A percentile compares a stretch with the other conserved stretches of the same genome.
These are phyloP conservation scores for Amphipyra berbera DNA, from an alignment of 2,888 invertebrate species.

Conservation along the genomic window DNA sequence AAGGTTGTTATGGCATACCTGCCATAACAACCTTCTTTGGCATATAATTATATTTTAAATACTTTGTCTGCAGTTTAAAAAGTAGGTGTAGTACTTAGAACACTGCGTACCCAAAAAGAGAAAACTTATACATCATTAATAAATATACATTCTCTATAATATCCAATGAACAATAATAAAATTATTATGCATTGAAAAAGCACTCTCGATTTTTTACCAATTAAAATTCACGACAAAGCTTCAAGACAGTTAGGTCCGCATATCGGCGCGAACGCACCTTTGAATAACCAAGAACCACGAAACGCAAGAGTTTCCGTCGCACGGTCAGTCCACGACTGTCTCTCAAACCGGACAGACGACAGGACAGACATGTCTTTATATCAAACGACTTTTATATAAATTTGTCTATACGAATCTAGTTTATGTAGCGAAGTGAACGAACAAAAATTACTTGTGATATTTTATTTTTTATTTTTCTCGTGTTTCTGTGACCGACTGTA, in stretches of 20 bases:
- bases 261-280: conserved; percentile 79
- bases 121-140: background rate
- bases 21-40: no score
- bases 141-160: conserved; percentile 21
- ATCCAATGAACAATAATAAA: conserved; percentile 49
- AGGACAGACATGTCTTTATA: conserved; percentile 73
- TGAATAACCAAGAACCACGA: conserved; percentile 78
- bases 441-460: conserved; percentile 41
- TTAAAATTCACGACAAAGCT: conserved; percentile 83
- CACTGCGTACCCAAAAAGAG: background rate
- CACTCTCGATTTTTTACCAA: conserved; percentile 84
- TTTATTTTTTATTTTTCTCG: conserved; percentile 44
- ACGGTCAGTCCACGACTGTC: conserved; percentile 86
- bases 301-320: conserved; percentile 76
- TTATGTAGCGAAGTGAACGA: conserved; percentile 63
- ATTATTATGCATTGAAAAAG: conserved; percentile 59
- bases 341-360: conserved; percentile 81
- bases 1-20: no score
- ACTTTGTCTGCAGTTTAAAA: no score
- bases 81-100: no score
- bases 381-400: conserved; percentile 63
- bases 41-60: no score
- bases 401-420: conserved; percentile 62
- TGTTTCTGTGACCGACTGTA: conserved; percentile 59
- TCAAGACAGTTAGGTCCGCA: conserved; percentile 85